phyloP scores from a whole-genome alignment of 2,113 vertebrate species.

The Varanus salvator region DNA sequence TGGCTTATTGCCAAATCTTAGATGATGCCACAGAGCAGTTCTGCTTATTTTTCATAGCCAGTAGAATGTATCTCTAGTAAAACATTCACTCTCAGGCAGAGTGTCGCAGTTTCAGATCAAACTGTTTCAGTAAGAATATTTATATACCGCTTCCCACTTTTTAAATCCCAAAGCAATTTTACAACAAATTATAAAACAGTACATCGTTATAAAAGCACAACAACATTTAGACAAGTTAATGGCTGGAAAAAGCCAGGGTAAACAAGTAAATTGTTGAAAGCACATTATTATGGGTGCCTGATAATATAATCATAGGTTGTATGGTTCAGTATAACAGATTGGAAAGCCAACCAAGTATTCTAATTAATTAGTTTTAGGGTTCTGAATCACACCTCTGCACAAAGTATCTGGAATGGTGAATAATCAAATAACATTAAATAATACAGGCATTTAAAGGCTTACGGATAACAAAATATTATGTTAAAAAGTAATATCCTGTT shows the following conservation, averaged over 20 bases:
- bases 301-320: neutral
- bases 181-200: too few species aligned
- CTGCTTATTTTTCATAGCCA: constrained; percentile 17
- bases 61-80: neutral
- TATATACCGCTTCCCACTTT: too few species aligned
- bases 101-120: neutral
- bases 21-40: accelerated
- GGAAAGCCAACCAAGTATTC: neutral
- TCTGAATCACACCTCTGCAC: neutral
- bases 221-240: too few species aligned
- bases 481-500: neutral
- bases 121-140: too few species aligned
- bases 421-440: neutral
- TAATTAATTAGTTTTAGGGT: neutral
- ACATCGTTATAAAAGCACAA: too few species aligned
- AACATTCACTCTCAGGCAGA: neutral
- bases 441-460: neutral
- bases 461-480: neutral
- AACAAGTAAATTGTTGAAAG: too few species aligned
- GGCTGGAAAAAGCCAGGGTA: too few species aligned
- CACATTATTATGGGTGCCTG: too few species aligned
- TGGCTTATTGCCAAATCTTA: neutral
- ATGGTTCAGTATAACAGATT: neutral
- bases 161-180: too few species aligned
- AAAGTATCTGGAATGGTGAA: neutral